Conservation (phyloP, 2,113 vertebrate species). For the Nasalis larvatus region DNA sequence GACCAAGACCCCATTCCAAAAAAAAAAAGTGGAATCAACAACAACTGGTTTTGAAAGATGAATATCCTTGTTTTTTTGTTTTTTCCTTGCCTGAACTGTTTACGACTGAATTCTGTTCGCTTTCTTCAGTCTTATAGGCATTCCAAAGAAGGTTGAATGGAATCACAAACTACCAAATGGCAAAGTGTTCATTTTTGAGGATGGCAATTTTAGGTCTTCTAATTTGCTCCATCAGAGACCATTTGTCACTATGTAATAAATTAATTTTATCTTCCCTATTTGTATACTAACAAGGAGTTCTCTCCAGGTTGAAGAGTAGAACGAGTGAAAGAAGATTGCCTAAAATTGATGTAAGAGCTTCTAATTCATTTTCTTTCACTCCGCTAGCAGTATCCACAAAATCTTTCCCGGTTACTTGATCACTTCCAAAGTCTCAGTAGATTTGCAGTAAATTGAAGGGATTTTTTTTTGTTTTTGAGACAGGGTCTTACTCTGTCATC, state of each 20-base stretch:
- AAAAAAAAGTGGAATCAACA: constrained; percentile 80
- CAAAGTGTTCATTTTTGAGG: constrained; percentile 87
- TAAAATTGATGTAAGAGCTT: constrained; percentile 79
- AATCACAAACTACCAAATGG: constrained; percentile 78
- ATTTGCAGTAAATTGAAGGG: constrained; percentile 89
- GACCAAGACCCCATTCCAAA: no score
- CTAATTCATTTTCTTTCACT: constrained; percentile 85
- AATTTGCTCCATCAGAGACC: constrained; percentile 91
- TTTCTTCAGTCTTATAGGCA: constrained; percentile 84
- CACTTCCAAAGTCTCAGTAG: constrained; percentile 90
- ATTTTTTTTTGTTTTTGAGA: no score
- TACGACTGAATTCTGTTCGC: constrained; percentile 90
- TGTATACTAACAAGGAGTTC: constrained; percentile 90
- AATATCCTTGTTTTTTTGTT: constrained; percentile 37
- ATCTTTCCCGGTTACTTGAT: constrained; percentile 82
- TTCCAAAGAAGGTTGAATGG: constrained; percentile 75
- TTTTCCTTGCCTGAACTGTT: constrained; percentile 77
- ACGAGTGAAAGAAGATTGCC: constrained; percentile 63
- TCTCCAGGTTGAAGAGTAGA: constrained; percentile 76
- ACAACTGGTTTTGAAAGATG: constrained; percentile 64
- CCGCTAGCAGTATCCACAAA: constrained; percentile 86
- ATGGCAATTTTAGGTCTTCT: constrained; percentile 91
- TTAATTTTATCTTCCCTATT: constrained; percentile 94
- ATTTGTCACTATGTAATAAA: constrained; percentile 91
- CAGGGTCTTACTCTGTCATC: no score